Conservation (phyloP, 2,797 vertebrate species). For the Cygnus olor region DNA sequence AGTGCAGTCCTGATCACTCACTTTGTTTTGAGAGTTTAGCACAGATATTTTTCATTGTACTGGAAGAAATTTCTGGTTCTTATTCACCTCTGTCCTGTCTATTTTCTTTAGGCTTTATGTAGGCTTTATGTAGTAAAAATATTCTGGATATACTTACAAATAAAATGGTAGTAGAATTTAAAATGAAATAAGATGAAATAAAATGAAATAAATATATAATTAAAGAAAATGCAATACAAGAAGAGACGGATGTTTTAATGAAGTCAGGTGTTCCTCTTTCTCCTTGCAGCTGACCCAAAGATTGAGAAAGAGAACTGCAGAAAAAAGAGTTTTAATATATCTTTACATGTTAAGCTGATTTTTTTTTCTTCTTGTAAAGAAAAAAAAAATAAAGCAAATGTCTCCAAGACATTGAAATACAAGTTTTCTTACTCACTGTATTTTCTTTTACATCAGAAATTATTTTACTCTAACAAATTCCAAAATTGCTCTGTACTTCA, state of each 20-base stretch:
- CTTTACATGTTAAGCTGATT: background rate
- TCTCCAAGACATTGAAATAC: background rate
- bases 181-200: background rate
- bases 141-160: background rate
- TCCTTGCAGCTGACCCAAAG: background rate
- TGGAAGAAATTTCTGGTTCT: background rate
- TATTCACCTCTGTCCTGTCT: background rate
- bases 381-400: background rate
- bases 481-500: conserved; percentile 33
- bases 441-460: conserved; percentile 44
- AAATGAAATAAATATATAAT: background rate
- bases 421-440: background rate
- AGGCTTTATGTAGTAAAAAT: background rate
- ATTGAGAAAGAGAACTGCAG: background rate
- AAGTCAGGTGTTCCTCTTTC: background rate
- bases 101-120: background rate
- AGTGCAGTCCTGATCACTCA: background rate
- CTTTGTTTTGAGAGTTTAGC: background rate
- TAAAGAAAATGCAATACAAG: background rate
- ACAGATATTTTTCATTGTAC: background rate
- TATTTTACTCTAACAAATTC: conserved; percentile 48
- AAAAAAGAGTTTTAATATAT: background rate
- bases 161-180: background rate
- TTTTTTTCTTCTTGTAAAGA: background rate
- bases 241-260: background rate